Evolutionary conservation across 2,888 invertebrate genomes (phyloP).

Genomic region (Stramonita haemastoma): DNA sequence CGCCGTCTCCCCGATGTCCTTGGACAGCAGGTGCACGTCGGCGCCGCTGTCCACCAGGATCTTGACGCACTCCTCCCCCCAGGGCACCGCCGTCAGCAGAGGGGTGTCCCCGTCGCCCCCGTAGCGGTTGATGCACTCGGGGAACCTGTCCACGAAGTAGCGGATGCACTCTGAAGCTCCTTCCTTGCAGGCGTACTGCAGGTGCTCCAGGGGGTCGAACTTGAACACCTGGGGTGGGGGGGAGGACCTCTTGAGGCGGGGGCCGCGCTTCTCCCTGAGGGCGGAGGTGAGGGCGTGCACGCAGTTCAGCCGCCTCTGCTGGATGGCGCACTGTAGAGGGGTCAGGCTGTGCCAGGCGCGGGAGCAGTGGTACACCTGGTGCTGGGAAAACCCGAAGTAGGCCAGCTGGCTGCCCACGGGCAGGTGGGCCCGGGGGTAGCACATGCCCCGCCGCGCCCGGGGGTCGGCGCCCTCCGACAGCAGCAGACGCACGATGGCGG

Average conservation of each 20-base stretch:
- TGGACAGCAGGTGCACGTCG: conserved; percentile 83
- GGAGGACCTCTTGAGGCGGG: neutral
- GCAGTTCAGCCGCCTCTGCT: conserved; percentile 68
- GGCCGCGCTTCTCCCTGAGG: neutral
- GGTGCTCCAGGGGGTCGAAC: conserved; percentile 21
- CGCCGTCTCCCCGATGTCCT: conserved; percentile 84
- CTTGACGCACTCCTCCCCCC: conserved; percentile 84
- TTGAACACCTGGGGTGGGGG: neutral
- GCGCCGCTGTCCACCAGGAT: conserved; percentile 82
- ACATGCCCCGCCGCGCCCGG: conserved; percentile 83
- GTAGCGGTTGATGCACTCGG: conserved; percentile 63
- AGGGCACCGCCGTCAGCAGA: conserved; percentile 86
- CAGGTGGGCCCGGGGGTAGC: conserved; percentile 85
- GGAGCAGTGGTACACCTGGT: conserved; percentile 73
- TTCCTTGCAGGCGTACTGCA: conserved; percentile 79
- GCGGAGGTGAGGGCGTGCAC: conserved; percentile 51
- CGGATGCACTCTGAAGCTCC: conserved; percentile 79
- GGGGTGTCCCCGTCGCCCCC: conserved; percentile 86
- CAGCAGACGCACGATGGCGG: conserved; percentile 84
- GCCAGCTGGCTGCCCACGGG: conserved; percentile 57
- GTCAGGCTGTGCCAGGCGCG: conserved; percentile 67
- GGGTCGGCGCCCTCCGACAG: conserved; percentile 85
- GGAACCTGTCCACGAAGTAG: conserved; percentile 68
- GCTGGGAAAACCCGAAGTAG: conserved; percentile 67
- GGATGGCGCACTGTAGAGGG: conserved; percentile 74